These are phyloP conservation scores for Tyrannus savana DNA, from an alignment of 2,113 vertebrate species.

Conservation along the genomic window DNA sequence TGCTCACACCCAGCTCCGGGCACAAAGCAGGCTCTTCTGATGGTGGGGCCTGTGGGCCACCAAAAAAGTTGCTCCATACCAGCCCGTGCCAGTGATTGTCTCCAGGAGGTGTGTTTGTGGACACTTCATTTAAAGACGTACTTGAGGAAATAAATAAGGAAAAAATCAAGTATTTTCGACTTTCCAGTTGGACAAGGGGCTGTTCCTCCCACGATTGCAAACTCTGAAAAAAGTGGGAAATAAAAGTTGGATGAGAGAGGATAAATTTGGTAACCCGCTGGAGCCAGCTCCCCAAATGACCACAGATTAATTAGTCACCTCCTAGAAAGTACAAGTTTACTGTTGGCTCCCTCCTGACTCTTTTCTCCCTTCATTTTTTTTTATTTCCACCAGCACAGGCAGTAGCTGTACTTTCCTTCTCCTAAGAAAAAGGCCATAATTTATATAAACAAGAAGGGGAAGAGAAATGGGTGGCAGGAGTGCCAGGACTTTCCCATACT, in stretches of 20 bases:
- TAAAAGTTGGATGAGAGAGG: neutral
- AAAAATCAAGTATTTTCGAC: neutral
- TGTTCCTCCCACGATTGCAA: neutral
- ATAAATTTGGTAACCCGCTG: neutral
- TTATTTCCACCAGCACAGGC: neutral
- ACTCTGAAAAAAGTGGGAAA: neutral
- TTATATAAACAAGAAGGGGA: neutral
- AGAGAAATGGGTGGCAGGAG: neutral
- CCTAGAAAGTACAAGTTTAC: neutral
- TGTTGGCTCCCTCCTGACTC: neutral
- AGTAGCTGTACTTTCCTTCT: neutral
- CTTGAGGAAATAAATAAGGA: neutral
- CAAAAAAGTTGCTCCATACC: neutral
- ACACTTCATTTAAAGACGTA: neutral
- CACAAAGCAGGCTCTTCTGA: neutral
- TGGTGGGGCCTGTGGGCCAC: too few species aligned
- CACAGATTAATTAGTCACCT: neutral
- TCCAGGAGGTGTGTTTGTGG: neutral
- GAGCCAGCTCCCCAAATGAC: neutral
- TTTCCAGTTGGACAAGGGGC: neutral
- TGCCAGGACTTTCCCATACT: neutral
- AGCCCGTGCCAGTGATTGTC: accelerated
- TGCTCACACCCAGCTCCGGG: neutral
- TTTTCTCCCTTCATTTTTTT: neutral
- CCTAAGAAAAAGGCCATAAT: neutral